Evolutionary conservation across 1,140 invertebrate species (phyloP).

Genomic region (Zaprionus africanus): DNA sequence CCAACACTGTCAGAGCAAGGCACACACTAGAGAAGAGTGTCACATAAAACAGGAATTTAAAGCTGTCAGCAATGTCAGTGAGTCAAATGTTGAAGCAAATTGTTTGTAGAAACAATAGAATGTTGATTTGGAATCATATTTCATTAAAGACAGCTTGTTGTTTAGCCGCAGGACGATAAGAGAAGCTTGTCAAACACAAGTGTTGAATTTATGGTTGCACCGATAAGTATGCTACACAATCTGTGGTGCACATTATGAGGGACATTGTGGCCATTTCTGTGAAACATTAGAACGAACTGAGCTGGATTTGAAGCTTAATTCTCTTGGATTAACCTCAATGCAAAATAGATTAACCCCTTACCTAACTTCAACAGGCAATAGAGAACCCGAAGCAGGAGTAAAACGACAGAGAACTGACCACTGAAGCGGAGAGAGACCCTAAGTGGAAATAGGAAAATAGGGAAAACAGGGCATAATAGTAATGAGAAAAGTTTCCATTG

Average conservation of each 20-base stretch:
- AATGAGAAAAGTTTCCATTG: not conserved
- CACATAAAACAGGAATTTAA: not conserved
- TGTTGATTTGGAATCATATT: not conserved
- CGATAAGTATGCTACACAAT: not conserved
- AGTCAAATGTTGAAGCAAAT: not conserved
- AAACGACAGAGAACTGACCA: not conserved
- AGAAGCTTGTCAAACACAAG: not conserved
- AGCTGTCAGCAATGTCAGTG: not conserved
- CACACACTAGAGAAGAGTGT: not conserved
- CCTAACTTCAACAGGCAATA: not conserved
- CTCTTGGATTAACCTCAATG: no score
- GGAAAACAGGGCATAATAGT: not conserved
- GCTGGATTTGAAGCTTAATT: no score
- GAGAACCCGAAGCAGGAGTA: no score
- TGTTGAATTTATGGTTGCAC: not conserved
- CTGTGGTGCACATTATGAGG: no score
- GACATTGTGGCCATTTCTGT: no score
- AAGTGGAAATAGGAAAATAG: not conserved
- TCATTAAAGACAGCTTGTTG: not conserved
- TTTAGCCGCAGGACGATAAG: not conserved
- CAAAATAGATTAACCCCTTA: no score
- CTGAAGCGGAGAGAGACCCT: not conserved
- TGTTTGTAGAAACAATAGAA: not conserved
- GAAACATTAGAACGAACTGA: no score
- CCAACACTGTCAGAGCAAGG: constrained; percentile 8